phyloP scores from a whole-genome alignment of 2,113 vertebrate species.

The Myiagra hebetior region DNA sequence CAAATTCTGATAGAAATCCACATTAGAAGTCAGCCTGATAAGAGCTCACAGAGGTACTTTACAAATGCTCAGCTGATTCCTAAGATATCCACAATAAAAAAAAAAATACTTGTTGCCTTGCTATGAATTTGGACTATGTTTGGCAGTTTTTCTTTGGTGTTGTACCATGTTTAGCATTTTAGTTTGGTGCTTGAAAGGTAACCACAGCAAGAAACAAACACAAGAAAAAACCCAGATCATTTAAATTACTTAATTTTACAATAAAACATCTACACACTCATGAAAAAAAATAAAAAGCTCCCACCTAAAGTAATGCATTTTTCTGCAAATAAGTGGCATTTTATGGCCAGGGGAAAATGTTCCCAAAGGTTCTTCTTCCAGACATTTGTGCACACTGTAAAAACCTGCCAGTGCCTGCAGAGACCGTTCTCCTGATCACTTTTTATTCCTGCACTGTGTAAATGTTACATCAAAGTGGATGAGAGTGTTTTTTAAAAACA shows the following conservation, averaged over 20 bases:
- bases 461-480: not conserved
- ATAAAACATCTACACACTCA: not conserved
- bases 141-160: not conserved
- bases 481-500: not conserved
- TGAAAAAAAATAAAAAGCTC: not conserved
- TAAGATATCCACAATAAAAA: not conserved
- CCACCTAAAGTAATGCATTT: not conserved
- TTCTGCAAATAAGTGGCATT: not conserved
- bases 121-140: not conserved
- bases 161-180: not conserved
- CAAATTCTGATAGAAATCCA: not conserved
- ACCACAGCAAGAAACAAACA: not conserved
- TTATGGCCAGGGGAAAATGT: not conserved
- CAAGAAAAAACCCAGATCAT: not conserved
- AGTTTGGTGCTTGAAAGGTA: not conserved
- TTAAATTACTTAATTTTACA: not conserved
- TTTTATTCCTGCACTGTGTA: not conserved
- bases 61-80: not conserved
- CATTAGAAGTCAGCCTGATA: not conserved
- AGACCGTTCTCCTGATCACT: not conserved
- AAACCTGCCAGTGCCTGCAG: not conserved
- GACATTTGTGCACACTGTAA: not conserved
- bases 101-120: not conserved
- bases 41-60: not conserved
- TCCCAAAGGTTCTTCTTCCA: not conserved